phyloP scores from a whole-genome alignment of 2,113 vertebrate genomes.

The Seriola rivoliana region DNA sequence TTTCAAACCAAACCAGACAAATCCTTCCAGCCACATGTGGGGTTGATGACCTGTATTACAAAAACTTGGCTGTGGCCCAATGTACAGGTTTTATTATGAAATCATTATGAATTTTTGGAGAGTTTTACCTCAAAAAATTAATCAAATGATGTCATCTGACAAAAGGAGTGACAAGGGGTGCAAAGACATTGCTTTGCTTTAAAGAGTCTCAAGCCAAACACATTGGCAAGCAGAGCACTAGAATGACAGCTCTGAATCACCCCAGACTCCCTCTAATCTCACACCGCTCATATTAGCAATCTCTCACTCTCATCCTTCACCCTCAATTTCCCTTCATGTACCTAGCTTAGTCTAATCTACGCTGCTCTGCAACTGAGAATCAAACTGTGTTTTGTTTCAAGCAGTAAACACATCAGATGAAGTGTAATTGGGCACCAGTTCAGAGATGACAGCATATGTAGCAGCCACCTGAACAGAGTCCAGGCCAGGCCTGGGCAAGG shows the following conservation, averaged over 20 bases:
- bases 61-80: too few relatives aligned
- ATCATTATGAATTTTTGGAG: not conserved
- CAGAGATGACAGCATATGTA: constrained; percentile 69
- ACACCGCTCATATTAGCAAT: not conserved
- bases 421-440: constrained; percentile 49
- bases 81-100: not conserved
- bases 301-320: constrained; percentile 2
- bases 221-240: not conserved
- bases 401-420: constrained; percentile 48
- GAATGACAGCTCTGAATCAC: not conserved
- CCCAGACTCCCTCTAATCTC: not conserved
- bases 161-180: not conserved
- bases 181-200: not conserved
- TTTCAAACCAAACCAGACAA: too few relatives aligned
- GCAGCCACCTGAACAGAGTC: constrained; percentile 65
- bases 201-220: not conserved
- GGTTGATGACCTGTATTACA: too few relatives aligned
- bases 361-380: constrained; percentile 33
- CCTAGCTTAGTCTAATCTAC: constrained; percentile 9
- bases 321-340: not conserved
- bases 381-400: constrained; percentile 44
- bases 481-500: constrained; percentile 49
- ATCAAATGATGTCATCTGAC: not conserved
- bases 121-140: not conserved
- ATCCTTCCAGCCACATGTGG: too few relatives aligned